Conservation (phyloP, 2,113 vertebrate species). For the Crotalus viridis region DNA sequence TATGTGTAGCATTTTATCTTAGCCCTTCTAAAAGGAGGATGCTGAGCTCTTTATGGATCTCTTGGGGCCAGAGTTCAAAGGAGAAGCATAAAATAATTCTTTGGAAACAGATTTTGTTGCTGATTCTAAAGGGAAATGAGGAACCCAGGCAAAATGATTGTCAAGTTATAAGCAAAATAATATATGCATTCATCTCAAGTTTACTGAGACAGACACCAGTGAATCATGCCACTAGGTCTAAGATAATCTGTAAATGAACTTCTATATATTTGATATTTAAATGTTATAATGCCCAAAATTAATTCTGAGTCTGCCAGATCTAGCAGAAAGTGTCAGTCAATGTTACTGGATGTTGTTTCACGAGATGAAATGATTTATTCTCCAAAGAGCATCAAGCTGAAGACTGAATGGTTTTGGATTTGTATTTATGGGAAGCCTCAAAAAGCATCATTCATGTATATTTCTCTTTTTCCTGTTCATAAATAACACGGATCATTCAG, state of each 20-base stretch:
- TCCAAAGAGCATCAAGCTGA: background rate
- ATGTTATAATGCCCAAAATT: conserved; percentile 27
- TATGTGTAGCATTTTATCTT: background rate
- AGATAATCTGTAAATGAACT: conserved; percentile 45
- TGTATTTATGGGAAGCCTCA: conserved; percentile 34
- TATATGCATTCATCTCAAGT: conserved; percentile 43
- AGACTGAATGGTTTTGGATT: conserved; percentile 15
- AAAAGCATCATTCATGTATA: conserved; percentile 10
- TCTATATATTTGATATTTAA: conserved; percentile 56
- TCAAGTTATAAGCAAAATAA: conserved; percentile 45
- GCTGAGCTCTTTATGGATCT: background rate
- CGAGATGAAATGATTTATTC: conserved; percentile 33
- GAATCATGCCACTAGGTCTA: conserved; percentile 29
- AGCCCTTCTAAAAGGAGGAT: background rate
- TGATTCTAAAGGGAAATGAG: background rate
- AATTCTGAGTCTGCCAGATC: conserved; percentile 39
- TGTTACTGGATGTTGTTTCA: conserved; percentile 35
- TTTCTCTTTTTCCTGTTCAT: background rate
- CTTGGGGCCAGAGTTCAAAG: conserved; percentile 7
- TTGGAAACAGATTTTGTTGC: conserved; percentile 31
- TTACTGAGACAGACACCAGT: conserved; percentile 52
- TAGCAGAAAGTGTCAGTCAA: conserved; percentile 30
- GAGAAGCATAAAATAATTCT: conserved; percentile 11
- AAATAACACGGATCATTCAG: accelerated
- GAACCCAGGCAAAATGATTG: conserved; percentile 16